Percentiles rank a stretch among this genome's conserved stretches.
These are phyloP conservation scores for Campoletis raptor DNA, from an alignment of 2,888 invertebrate genomes.

Conservation along the genomic window DNA sequence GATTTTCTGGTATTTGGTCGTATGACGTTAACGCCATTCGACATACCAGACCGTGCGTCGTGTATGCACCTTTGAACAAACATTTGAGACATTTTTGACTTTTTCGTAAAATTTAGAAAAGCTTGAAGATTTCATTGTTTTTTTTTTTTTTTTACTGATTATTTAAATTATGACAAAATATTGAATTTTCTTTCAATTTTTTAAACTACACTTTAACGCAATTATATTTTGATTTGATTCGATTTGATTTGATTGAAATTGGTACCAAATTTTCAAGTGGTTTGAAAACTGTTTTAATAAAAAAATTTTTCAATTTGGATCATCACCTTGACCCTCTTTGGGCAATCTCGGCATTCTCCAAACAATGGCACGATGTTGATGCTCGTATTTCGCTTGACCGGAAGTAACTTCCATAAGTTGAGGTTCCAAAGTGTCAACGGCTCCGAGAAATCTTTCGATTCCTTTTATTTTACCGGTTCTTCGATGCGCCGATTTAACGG, in stretches of 20 bases:
- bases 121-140: no score
- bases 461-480: conserved; percentile 97
- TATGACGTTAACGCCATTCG: conserved; percentile 98
- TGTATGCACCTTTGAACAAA: conserved; percentile 93
- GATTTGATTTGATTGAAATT: no score
- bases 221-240: no score
- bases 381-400: conserved; percentile 99
- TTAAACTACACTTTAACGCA: no score
- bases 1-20: conserved; percentile 97
- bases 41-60: conserved; percentile 97
- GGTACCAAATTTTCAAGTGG: no score
- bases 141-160: background rate
- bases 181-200: background rate
- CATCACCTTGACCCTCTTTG: conserved; percentile 98
- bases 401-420: conserved; percentile 98
- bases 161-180: background rate
- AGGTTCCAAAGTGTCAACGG: conserved; percentile 95
- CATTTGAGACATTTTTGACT: background rate
- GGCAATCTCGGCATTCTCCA: conserved; percentile 99
- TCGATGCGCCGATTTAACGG: conserved; percentile 85
- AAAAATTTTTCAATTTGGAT: background rate
- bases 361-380: conserved; percentile 98
- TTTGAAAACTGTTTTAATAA: no score
- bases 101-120: background rate
- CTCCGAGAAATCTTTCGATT: conserved; percentile 95